These are phyloP conservation scores for Ostrea denselamellosa DNA, from an alignment of 1,140 invertebrate species.

Conservation along the genomic window DNA sequence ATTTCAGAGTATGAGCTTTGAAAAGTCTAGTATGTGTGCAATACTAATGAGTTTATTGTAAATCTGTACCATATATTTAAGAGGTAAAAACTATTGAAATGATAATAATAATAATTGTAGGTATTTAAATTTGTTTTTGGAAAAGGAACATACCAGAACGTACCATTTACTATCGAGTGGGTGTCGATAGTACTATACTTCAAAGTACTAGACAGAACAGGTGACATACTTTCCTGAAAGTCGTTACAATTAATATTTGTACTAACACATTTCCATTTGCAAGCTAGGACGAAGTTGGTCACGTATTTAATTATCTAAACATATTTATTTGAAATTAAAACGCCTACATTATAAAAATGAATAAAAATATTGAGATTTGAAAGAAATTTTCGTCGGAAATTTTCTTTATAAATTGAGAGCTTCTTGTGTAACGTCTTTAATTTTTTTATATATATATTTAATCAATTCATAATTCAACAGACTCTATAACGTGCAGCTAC, in stretches of 20 bases:
- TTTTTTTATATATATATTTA: too few relatives aligned
- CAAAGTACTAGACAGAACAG: neutral
- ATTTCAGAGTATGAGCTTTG: neutral
- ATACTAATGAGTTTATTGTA: neutral
- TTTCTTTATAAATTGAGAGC: neutral
- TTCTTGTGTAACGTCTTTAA: too few relatives aligned
- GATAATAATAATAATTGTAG: neutral
- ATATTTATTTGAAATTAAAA: too few relatives aligned
- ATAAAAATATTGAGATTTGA: neutral
- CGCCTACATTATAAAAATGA: too few relatives aligned
- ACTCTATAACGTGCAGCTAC: too few relatives aligned
- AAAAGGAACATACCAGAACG: constrained; percentile 9
- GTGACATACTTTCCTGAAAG: constrained; percentile 21
- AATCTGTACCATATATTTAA: neutral
- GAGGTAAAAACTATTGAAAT: neutral
- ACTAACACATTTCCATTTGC: too few relatives aligned
- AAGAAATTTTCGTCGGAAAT: neutral
- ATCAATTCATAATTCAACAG: too few relatives aligned
- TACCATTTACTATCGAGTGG: constrained; percentile 2
- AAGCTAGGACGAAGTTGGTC: too few relatives aligned
- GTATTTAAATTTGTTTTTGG: neutral
- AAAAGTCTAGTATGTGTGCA: neutral
- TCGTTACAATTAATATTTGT: neutral
- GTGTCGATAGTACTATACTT: neutral
- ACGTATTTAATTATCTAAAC: too few relatives aligned